Conservation (phyloP, 2,888 invertebrate genomes). For the Crepidodera aurea region DNA sequence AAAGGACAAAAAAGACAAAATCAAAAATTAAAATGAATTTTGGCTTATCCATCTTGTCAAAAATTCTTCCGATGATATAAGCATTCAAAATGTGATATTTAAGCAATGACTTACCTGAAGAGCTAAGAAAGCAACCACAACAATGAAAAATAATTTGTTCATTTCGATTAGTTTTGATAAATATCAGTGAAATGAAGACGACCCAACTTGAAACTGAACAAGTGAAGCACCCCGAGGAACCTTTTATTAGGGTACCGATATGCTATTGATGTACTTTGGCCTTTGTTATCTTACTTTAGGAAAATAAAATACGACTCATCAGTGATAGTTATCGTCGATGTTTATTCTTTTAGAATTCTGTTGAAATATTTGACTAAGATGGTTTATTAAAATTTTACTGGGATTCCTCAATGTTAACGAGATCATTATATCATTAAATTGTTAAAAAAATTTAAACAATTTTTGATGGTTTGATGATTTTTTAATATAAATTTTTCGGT, state of each 20-base stretch:
- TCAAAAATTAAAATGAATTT: no score
- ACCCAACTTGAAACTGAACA: not conserved
- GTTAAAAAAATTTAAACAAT: no score
- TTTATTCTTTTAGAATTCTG: not conserved
- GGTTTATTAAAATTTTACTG: not conserved
- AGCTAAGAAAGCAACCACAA: constrained; percentile 44
- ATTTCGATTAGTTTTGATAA: constrained; percentile 36
- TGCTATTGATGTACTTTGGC: not conserved
- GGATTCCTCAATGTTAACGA: no score
- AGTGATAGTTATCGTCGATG: not conserved
- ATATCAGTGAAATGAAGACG: not conserved
- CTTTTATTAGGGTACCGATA: not conserved
- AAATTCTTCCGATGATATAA: no score
- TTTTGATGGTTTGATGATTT: no score
- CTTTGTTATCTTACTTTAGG: constrained; percentile 1
- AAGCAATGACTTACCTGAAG: constrained; percentile 45
- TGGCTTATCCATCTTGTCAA: no score
- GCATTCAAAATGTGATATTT: no score
- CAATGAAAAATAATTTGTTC: constrained; percentile 43
- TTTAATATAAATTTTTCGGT: no score
- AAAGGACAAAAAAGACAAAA: no score
- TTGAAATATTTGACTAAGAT: not conserved
- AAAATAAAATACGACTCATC: not conserved
- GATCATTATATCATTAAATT: no score
- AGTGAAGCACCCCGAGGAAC: not conserved